These are phyloP conservation scores for Lasioglossum calceatum DNA, from an alignment of 2,888 invertebrate species.

Conservation along the genomic window DNA sequence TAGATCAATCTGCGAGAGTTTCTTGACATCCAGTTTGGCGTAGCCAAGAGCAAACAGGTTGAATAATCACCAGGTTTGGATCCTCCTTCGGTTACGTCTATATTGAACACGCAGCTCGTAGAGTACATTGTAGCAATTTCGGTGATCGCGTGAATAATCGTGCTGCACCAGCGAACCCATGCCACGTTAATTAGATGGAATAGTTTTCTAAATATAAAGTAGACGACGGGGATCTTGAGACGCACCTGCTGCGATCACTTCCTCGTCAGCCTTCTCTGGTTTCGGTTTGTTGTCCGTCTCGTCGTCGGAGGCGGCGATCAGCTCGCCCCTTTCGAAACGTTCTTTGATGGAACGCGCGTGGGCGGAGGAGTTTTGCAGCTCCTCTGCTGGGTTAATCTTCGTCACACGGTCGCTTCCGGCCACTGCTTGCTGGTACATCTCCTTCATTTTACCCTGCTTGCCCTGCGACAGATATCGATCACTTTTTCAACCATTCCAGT, in stretches of 20 bases:
- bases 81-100: not conserved
- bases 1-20: not conserved
- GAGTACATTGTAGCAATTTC: slow-evolving; percentile 17
- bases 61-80: not conserved
- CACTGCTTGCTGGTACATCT: slow-evolving; percentile 96
- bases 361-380: slow-evolving; percentile 83
- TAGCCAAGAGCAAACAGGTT: not conserved
- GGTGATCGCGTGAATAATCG: not conserved
- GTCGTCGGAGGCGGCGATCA: slow-evolving; percentile 86
- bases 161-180: not conserved
- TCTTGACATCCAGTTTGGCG: not conserved
- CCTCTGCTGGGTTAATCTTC: slow-evolving; percentile 82
- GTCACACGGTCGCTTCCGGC: slow-evolving; percentile 89
- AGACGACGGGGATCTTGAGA: not conserved
- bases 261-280: slow-evolving; percentile 89
- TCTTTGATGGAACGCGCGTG: slow-evolving; percentile 89
- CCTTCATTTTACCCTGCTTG: slow-evolving; percentile 95
- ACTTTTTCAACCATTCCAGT: not conserved
- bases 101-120: not conserved
- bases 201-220: slow-evolving; percentile 42
- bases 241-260: slow-evolving; percentile 92
- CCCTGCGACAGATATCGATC: slow-evolving; percentile 86
- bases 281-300: slow-evolving; percentile 85
- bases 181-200: slow-evolving; percentile 48
- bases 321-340: slow-evolving; percentile 92